Evolutionary conservation across 2,888 invertebrate genomes (phyloP).

Genomic region (Rotaria sp.): DNA sequence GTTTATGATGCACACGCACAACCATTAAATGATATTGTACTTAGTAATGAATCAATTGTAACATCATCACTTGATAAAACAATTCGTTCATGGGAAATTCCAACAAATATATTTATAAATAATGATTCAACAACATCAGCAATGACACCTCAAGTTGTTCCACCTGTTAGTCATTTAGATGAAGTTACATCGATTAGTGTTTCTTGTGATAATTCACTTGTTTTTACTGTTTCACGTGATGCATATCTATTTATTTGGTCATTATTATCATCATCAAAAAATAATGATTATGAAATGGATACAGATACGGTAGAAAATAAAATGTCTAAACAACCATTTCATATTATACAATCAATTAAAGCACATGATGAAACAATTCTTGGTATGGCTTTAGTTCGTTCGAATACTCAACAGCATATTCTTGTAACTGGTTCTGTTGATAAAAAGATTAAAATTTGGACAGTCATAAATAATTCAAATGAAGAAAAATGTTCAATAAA

Average conservation of each 20-base stretch:
- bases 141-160: conserved; percentile 14
- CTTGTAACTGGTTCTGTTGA: conserved; percentile 19
- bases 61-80: conserved; percentile 25
- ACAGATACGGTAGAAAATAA: background rate
- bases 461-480: background rate
- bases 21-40: conserved; percentile 11
- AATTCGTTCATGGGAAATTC: conserved; percentile 13
- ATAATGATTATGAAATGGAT: background rate
- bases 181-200: background rate
- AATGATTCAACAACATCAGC: background rate
- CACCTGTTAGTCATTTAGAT: background rate
- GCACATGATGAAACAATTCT: background rate
- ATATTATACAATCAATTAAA: conserved; percentile 9
- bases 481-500: conserved; percentile 4
- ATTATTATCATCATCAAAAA: background rate
- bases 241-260: background rate
- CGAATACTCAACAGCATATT: background rate
- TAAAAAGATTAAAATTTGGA: background rate
- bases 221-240: background rate
- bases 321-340: background rate
- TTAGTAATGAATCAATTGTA: conserved; percentile 8
- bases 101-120: background rate
- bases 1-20: background rate
- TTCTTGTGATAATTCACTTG: background rate
- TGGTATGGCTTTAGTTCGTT: background rate